These are phyloP conservation scores for Noctua janthina DNA, from an alignment of 2,888 invertebrate genomes.

Conservation along the genomic window DNA sequence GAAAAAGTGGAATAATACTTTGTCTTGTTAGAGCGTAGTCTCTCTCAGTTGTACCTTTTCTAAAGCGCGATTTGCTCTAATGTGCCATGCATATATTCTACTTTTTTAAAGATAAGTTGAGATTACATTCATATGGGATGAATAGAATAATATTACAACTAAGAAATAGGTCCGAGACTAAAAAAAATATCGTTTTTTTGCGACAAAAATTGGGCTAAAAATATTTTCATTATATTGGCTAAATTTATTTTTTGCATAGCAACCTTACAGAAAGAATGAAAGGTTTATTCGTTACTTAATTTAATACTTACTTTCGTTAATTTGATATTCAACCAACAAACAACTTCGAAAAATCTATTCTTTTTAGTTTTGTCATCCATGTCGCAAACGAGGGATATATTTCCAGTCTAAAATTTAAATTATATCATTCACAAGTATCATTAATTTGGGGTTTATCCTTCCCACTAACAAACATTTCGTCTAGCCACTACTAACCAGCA, in stretches of 20 bases:
- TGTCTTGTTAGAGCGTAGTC: not conserved
- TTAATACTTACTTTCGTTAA: too few relatives aligned
- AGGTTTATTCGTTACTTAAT: too few relatives aligned
- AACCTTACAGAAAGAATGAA: too few relatives aligned
- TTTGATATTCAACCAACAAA: too few relatives aligned
- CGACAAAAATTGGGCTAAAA: too few relatives aligned
- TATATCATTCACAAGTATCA: not conserved
- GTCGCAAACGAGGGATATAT: not conserved
- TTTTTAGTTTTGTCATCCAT: too few relatives aligned
- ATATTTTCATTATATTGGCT: too few relatives aligned
- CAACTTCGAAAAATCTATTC: too few relatives aligned
- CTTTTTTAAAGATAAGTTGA: not conserved
- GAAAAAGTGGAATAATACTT: not conserved
- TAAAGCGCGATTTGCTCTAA: not conserved
- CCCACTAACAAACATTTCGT: conserved; percentile 29
- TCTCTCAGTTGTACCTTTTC: not conserved
- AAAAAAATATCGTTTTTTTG: too few relatives aligned
- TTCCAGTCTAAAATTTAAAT: not conserved
- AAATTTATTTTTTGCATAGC: too few relatives aligned
- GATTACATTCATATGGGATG: not conserved
- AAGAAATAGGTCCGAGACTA: not conserved
- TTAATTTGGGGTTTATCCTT: not conserved
- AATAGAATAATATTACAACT: not conserved
- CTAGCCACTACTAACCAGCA: conserved; percentile 65
- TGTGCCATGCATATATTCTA: too few relatives aligned